Percentiles rank a stretch among this genome's conserved stretches.
Evolutionary conservation across 2,797 vertebrate genomes (phyloP).

Genomic region (Meda fulgida): DNA sequence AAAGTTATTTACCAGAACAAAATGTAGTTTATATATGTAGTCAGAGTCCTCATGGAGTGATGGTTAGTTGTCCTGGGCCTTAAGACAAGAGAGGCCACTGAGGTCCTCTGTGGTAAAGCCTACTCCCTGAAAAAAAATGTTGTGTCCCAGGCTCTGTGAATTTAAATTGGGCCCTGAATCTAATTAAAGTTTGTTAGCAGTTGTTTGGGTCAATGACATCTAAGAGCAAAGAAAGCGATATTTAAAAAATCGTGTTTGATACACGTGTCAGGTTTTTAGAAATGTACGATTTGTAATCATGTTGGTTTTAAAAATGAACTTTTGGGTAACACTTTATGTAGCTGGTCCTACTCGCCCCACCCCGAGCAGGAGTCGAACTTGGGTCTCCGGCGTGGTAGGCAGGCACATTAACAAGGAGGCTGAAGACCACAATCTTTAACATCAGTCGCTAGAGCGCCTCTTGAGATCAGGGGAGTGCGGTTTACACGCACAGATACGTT

Average conservation of each 20-base stretch:
- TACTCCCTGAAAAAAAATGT: neutral
- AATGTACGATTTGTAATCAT: neutral
- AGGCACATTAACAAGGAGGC: too few relatives aligned
- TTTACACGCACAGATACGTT: too few relatives aligned
- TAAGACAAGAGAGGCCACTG: neutral
- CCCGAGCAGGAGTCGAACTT: too few relatives aligned
- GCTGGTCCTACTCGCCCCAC: too few relatives aligned
- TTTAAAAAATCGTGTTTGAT: neutral
- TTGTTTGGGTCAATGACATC: neutral
- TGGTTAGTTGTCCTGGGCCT: neutral
- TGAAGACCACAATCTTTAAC: too few relatives aligned
- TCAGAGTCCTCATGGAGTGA: neutral
- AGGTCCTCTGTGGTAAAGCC: neutral
- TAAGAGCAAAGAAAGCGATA: neutral
- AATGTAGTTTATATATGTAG: conserved; percentile 2
- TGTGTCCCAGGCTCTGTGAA: neutral
- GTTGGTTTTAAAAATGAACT: neutral
- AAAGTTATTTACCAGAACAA: conserved; percentile 5
- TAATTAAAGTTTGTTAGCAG: neutral
- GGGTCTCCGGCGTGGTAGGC: too few relatives aligned
- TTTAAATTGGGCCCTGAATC: neutral
- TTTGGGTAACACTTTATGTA: neutral
- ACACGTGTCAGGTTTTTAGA: neutral
- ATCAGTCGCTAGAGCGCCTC: too few relatives aligned
- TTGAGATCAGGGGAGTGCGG: too few relatives aligned